Base-by-base conservation (phyloP, 2,113 vertebrate genomes). In the Spermophilus dauricus region DNA sequence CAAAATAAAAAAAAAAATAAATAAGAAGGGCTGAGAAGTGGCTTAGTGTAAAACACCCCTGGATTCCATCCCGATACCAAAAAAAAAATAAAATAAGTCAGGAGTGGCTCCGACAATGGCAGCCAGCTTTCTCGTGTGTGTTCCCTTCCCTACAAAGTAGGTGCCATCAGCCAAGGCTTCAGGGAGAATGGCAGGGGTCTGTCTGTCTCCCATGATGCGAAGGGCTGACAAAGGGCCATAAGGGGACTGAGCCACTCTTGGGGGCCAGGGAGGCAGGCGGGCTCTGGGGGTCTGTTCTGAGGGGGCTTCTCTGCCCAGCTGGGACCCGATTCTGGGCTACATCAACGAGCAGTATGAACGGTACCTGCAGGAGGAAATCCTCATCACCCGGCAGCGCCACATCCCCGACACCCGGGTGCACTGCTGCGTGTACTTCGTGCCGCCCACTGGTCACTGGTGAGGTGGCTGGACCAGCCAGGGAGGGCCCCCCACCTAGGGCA, bases 391-490 rank as follows among this genome's bases (percentile, higher is more conserved):
- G 67, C 99, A 99, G 98, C 99, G 98, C 92, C 99, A 98, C 89
- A 99, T 99, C 98, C 99, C 99, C 0, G 99, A 99, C 98, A 99
- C 99, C 9, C 99, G 99, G 0, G 99, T 99, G 61, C 99, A 99
- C 95, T 99, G 99, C 98, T 99, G 99, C 0, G 98, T 99, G 96
- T 99, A 99, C 98, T 99, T 99, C 10, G 98, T 99, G 10, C 99
- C 99, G 0, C 99, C 99, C 4, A 99, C 99, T 0, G 99, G 99
- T 37, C 99, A 99, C 98, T 99, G 99, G 99, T 99, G 96, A 98
- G 99, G 97, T 58, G 75, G 77, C 16, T 2, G 45, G 13, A 22
- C 56, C 4, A 0, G 69, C 9, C 18, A 9, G 20, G 70, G 22
- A 73, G 84, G 76, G 20, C 17, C 75, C 14, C 37, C 8, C 26